Evolutionary conservation across 2,888 invertebrate species (phyloP).

Genomic region (Epistrophella euchroma): DNA sequence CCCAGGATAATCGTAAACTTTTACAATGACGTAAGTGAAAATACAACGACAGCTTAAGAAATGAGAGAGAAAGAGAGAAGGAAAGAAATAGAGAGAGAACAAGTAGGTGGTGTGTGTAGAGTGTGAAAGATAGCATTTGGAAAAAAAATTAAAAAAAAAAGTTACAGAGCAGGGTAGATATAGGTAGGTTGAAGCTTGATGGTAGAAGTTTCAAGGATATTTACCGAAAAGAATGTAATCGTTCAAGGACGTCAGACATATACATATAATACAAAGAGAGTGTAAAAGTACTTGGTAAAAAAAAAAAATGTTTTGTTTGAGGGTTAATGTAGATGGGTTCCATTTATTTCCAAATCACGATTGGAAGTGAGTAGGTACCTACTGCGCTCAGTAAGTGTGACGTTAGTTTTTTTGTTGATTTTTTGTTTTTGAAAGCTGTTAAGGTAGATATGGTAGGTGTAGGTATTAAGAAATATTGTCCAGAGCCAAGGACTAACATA

Average conservation of each 20-base stretch:
- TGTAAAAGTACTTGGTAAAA: constrained; percentile 19
- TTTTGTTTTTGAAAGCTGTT: not conserved
- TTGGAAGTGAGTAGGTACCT: constrained; percentile 37
- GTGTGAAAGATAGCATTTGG: constrained; percentile 33
- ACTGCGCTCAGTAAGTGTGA: constrained; percentile 12
- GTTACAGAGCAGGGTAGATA: not conserved
- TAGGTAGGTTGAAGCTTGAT: not conserved
- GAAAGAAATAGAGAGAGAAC: not conserved
- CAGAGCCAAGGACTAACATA: not conserved
- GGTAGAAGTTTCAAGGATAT: constrained; percentile 65
- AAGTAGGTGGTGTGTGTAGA: not conserved
- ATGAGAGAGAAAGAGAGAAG: not conserved
- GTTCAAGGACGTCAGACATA: constrained; percentile 65
- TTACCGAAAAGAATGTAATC: constrained; percentile 56
- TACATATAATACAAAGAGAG: constrained; percentile 24
- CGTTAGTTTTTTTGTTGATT: not conserved
- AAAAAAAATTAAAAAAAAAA: constrained; percentile 1
- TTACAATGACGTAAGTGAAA: constrained; percentile 51
- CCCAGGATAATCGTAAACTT: constrained; percentile 61
- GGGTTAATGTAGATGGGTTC: constrained; percentile 62
- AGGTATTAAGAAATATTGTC: not conserved
- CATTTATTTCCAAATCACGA: constrained; percentile 50
- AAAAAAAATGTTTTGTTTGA: constrained; percentile 27
- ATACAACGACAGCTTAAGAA: not conserved
- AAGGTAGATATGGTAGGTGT: not conserved